Evolutionary conservation across 2,113 vertebrate species (phyloP).

Genomic region (Tenebrosternarchus preto): DNA sequence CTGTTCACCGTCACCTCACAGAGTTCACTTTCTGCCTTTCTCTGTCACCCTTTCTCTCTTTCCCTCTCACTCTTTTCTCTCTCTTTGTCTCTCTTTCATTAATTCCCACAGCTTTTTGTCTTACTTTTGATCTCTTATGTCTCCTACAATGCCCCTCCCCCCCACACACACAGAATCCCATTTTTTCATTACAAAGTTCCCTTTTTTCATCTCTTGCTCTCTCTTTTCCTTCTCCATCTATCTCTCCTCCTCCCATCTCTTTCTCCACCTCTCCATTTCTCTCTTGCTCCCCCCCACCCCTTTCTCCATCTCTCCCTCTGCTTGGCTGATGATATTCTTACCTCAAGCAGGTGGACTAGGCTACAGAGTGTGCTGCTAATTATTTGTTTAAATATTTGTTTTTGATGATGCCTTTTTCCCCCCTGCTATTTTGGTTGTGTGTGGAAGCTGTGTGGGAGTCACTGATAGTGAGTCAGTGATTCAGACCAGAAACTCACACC

Average conservation of each 20-base stretch:
- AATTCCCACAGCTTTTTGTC: not conserved
- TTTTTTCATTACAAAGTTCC: not conserved
- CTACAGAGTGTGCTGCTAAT: constrained; percentile 28
- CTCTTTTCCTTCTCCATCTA: not conserved
- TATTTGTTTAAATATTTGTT: constrained; percentile 43
- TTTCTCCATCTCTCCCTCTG: not conserved
- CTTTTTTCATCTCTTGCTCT: not conserved
- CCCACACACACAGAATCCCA: no score
- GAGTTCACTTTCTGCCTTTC: not conserved
- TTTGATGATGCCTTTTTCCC: constrained; percentile 14
- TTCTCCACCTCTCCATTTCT: not conserved
- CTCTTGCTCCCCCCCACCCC: not conserved
- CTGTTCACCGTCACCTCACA: constrained; percentile 21
- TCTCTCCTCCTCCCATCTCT: not conserved
- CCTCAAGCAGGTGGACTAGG: constrained; percentile 23
- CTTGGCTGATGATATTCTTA: not conserved
- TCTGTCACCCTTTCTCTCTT: constrained; percentile 1
- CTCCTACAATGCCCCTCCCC: not conserved
- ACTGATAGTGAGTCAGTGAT: constrained; percentile 41
- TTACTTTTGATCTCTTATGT: not conserved
- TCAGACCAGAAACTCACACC: constrained; percentile 44
- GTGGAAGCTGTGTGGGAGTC: constrained; percentile 45
- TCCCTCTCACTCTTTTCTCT: constrained; percentile 2
- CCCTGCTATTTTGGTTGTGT: constrained; percentile 42
- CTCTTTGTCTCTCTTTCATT: not conserved